Percentiles rank a stretch among this genome's conserved stretches.
Evolutionary conservation across 92 coral and sea anemone species (phyloP).

Genomic region (Scolanthus callimorphus): DNA sequence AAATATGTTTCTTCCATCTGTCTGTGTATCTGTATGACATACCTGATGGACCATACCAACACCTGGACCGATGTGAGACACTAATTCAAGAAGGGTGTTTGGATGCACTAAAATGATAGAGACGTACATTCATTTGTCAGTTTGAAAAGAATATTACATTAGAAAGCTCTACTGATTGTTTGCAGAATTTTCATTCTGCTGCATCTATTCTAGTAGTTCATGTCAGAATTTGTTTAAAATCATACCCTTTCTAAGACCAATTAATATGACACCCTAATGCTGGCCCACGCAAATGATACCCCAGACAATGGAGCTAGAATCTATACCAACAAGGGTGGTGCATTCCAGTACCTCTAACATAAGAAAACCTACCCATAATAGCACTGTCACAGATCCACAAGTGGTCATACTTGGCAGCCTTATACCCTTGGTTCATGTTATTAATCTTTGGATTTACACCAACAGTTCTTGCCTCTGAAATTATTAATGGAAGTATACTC

Average conservation of each 20-base stretch:
- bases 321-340: too few relatives aligned
- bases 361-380: constrained; percentile 59
- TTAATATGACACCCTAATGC: too few relatives aligned
- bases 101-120: constrained; percentile 80
- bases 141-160: too few relatives aligned
- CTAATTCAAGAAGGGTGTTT: constrained; percentile 74
- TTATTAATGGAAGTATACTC: not conserved
- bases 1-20: too few relatives aligned
- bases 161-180: too few relatives aligned
- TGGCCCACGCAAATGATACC: not conserved
- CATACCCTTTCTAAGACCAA: too few relatives aligned
- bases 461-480: constrained; percentile 84
- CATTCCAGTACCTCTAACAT: too few relatives aligned
- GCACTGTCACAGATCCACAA: constrained; percentile 98
- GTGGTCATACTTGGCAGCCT: constrained; percentile 84
- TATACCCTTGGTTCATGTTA: constrained; percentile 97
- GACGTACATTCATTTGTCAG: too few relatives aligned
- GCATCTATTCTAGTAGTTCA: too few relatives aligned
- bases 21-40: not conserved
- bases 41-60: constrained; percentile 99
- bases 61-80: constrained; percentile 81
- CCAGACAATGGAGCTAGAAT: too few relatives aligned
- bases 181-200: too few relatives aligned
- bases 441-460: constrained; percentile 98
- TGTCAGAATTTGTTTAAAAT: too few relatives aligned